phyloP scores from a whole-genome alignment of 2,888 invertebrate species.

The Andricus quercusramuli region DNA sequence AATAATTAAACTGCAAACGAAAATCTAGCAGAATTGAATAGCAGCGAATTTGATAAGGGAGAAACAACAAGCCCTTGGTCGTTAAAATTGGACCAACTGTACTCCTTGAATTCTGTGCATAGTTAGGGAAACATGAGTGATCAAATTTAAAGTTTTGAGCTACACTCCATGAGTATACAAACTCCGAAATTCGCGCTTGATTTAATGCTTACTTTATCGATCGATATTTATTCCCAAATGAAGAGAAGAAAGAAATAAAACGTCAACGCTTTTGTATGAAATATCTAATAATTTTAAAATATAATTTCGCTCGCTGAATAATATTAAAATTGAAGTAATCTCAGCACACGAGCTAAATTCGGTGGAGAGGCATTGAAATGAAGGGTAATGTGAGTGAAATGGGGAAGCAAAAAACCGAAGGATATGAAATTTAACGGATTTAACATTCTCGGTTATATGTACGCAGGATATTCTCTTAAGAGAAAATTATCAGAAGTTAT shows the following conservation, averaged over 20 bases:
- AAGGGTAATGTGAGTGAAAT: slow-evolving; percentile 1
- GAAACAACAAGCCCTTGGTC: slow-evolving; percentile 29
- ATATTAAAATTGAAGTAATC: not conserved
- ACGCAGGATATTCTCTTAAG: not conserved
- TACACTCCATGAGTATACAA: not conserved
- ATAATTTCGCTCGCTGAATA: not conserved
- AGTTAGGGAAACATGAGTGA: slow-evolving; percentile 25
- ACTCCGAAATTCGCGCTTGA: slow-evolving; percentile 12
- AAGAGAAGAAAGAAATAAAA: not conserved
- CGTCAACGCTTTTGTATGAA: not conserved
- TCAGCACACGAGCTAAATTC: not conserved
- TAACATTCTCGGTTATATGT: not conserved
- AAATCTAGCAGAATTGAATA: not conserved
- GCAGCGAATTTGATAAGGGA: not conserved
- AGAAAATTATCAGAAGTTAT: slow-evolving; percentile 28
- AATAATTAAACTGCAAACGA: not conserved
- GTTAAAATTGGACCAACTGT: slow-evolving; percentile 26
- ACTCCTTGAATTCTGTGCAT: slow-evolving; percentile 31
- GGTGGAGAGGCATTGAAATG: not conserved
- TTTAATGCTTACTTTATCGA: slow-evolving; percentile 10
- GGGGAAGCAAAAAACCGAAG: not conserved
- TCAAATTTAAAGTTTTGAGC: slow-evolving; percentile 34
- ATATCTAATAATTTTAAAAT: not conserved
- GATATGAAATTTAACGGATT: slow-evolving; percentile 8
- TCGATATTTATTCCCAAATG: not conserved